phyloP scores from a whole-genome alignment of 2,888 invertebrate species.

The Hyalella azteca region DNA sequence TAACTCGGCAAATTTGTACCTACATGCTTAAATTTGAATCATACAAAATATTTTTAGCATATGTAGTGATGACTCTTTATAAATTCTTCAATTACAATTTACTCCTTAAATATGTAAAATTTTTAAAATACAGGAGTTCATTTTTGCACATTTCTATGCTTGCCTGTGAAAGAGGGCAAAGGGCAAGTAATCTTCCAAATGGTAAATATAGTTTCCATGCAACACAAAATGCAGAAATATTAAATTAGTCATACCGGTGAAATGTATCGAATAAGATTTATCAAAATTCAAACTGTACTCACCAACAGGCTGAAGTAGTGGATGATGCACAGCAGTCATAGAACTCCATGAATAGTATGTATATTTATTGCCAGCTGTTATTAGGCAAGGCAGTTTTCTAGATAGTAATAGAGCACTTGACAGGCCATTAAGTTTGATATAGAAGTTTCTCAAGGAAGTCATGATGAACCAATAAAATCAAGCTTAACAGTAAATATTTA shows the following conservation, averaged over 20 bases:
- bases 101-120: too few species aligned
- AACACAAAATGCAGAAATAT: background rate
- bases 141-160: background rate
- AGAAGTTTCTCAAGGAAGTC: background rate
- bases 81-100: too few species aligned
- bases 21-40: too few species aligned
- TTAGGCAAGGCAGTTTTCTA: background rate
- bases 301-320: background rate
- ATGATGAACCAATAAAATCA: too few species aligned
- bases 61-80: too few species aligned
- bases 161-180: background rate
- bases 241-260: too few species aligned
- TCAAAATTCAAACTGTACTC: background rate
- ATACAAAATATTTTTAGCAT: too few species aligned
- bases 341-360: background rate
- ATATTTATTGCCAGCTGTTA: background rate
- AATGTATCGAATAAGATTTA: too few species aligned
- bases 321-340: background rate
- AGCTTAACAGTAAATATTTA: too few species aligned
- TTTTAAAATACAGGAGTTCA: too few species aligned
- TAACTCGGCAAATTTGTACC: too few species aligned
- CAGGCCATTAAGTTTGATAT: background rate
- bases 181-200: background rate
- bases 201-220: background rate
- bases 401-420: background rate